Base-by-base conservation (phyloP, 2,113 vertebrate genomes). In the Lasiurus cinereus region DNA sequence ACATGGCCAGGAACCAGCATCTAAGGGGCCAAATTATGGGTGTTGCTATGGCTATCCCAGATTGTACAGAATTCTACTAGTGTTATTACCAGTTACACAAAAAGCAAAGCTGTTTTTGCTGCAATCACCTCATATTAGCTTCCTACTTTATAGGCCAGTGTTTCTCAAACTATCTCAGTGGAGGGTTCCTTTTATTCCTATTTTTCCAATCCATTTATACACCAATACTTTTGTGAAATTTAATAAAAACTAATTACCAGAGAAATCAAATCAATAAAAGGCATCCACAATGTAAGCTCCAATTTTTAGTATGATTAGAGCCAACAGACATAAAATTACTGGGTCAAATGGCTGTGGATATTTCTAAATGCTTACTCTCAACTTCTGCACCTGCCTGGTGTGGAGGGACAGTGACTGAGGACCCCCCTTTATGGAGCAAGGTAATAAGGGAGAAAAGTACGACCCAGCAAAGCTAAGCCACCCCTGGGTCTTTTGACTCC, bases 201-300 rank as follows among this genome's bases (percentile, higher is more conserved):
- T 18, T 70, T 66, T 48, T 36, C n/a, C 33, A 77, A 24, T 16
- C 67, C 73, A 4, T 1, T 74, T 79, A 66, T 39, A 59, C 24
- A 27, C 29, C 11, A 13, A 56, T 21, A 43, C 13, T 72, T 77
- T 22, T 83, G 7, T 48, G 92, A 84, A n/a, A 84, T 36, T 24
- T 5, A 43, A 50, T 67, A 62, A 83, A 91, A 87, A 76, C 91
- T 43, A 92, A 83, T 62, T 54, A 24, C 50, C 79, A 78, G 73
- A 76, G 43, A 83, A 73, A 59, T 36, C 10, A 72, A 72, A 54
- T 73, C 59, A 86, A 88, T 88, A 90, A 46, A 0, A 48, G 54
- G 10, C 39, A n/a, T 64, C 14, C 3, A 48, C 12, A 50, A 54
- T 29, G 33, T 6, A 85, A 90, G 43, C 54, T 62, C 27, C 33